phyloP scores from a whole-genome alignment of 2,113 vertebrate genomes.

The Bambusicola thoracicus region DNA sequence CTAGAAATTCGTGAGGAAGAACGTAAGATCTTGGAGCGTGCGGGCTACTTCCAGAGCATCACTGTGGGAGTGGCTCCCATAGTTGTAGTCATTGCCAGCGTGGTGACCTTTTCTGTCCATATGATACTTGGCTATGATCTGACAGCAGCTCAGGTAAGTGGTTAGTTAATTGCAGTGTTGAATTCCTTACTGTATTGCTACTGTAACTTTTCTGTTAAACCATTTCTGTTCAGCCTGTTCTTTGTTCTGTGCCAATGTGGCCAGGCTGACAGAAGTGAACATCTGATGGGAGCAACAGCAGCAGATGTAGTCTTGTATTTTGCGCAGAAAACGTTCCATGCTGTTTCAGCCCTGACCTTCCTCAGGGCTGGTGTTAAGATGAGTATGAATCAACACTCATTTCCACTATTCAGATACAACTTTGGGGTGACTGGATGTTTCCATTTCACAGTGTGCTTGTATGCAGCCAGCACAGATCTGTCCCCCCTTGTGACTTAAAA shows the following conservation, averaged over 20 bases:
- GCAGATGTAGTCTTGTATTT: not conserved
- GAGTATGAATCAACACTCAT: not conserved
- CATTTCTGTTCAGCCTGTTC: accelerated
- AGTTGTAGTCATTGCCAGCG: constrained; percentile 92
- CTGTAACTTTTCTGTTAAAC: not conserved
- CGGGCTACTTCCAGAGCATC: constrained; percentile 94
- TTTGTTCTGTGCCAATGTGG: not conserved
- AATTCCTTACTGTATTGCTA: not conserved
- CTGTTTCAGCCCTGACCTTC: not conserved
- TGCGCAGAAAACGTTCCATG: not conserved
- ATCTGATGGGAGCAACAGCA: not conserved
- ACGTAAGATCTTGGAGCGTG: constrained; percentile 84
- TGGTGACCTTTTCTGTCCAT: constrained; percentile 91
- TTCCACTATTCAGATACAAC: not conserved
- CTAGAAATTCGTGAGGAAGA: constrained; percentile 90
- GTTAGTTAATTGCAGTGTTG: not conserved
- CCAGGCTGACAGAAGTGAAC: not conserved
- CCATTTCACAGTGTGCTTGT: not conserved
- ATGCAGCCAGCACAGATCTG: not conserved
- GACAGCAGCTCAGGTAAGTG: constrained; percentile 88
- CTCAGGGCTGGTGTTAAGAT: not conserved
- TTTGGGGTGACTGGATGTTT: not conserved
- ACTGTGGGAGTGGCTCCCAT: constrained; percentile 92
- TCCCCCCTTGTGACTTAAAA: not conserved
- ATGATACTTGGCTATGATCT: constrained; percentile 92